These are phyloP conservation scores for Aptenodytes patagonicus DNA, from an alignment of 2,113 vertebrate genomes.

Conservation along the genomic window DNA sequence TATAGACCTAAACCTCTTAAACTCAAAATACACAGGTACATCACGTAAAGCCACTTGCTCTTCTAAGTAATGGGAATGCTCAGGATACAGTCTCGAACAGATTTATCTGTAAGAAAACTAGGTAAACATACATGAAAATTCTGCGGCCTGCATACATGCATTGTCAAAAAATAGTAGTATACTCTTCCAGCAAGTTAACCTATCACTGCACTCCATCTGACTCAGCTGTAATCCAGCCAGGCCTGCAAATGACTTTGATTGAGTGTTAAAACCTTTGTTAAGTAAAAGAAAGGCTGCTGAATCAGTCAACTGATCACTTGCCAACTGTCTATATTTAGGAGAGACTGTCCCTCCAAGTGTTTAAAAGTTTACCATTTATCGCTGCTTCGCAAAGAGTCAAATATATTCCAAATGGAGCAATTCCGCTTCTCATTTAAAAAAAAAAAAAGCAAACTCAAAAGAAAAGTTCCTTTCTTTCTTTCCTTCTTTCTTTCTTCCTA, in stretches of 20 bases:
- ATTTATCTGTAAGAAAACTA: neutral
- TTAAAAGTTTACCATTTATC: neutral
- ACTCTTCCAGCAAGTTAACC: neutral
- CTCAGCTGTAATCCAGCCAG: neutral
- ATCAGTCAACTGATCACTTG: neutral
- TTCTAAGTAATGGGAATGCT: neutral
- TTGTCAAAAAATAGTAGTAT: neutral
- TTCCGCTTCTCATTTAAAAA: neutral
- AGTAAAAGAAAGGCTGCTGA: neutral
- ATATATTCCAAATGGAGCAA: neutral
- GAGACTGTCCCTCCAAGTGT: neutral
- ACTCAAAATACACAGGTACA: neutral
- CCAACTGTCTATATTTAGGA: constrained; percentile 13
- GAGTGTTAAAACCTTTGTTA: neutral
- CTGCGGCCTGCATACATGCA: neutral
- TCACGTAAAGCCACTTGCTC: neutral
- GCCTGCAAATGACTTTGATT: neutral
- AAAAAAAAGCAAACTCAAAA: neutral
- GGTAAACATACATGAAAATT: neutral
- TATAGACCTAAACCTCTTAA: neutral
- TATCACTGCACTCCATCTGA: neutral
- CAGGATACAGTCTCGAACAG: neutral
- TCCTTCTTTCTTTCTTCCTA: neutral
- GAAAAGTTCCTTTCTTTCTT: neutral
- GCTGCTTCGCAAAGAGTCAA: neutral